Conservation (phyloP, 2,888 invertebrate species). For the Lacanobia oleracea region DNA sequence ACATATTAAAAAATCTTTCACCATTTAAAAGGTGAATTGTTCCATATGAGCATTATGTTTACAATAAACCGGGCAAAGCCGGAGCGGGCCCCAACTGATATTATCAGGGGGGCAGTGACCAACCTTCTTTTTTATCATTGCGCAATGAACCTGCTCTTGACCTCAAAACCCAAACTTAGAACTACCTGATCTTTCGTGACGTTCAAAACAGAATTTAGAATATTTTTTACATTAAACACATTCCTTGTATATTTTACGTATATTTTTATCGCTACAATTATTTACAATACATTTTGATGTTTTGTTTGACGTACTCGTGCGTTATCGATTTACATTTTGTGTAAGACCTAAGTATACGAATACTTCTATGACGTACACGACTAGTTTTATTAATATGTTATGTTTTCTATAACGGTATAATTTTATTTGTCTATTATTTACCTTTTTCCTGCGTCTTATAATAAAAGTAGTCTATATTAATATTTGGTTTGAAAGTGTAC, state of each 20-base stretch:
- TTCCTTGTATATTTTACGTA: constrained; percentile 10
- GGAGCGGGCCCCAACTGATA: too few relatives aligned
- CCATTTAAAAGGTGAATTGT: too few relatives aligned
- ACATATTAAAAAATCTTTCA: too few relatives aligned
- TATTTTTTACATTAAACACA: constrained; percentile 1
- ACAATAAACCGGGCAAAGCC: too few relatives aligned
- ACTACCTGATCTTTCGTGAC: neutral
- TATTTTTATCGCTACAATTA: constrained; percentile 14
- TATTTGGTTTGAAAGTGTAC: too few relatives aligned
- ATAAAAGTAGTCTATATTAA: neutral
- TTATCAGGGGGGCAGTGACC: neutral
- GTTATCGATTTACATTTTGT: neutral
- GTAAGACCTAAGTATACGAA: constrained; percentile 1
- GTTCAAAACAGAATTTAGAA: neutral
- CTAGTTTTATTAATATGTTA: neutral
- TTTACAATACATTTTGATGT: constrained; percentile 8
- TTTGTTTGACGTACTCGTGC: neutral
- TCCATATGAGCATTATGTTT: too few relatives aligned
- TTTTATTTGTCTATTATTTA: neutral
- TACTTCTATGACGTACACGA: neutral
- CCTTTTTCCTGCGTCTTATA: neutral
- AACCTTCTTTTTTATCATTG: neutral
- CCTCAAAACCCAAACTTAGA: neutral
- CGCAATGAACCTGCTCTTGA: neutral
- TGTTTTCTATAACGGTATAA: neutral